Evolutionary conservation across 2,113 vertebrate species (phyloP), one percentile per base, ranked within the genome.

Genomic region (Cavia porcellus): DNA sequence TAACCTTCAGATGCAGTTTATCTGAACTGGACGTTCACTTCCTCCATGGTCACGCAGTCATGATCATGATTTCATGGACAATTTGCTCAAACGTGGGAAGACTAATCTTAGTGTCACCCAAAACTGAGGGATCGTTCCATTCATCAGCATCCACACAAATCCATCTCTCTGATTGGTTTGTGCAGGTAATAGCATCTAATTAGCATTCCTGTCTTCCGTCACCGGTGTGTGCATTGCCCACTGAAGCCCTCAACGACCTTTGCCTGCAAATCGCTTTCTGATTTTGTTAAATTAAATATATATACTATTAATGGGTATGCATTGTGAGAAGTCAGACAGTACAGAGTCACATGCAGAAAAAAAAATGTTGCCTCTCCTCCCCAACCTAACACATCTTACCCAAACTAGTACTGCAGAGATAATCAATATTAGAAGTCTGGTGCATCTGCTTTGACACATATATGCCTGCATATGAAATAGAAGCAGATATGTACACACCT

Each of bases 311-410:
- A 85, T 68, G n/a, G n/a, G 19, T 72, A 30, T 2, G 28, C 19
- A 55, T 85, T 94, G 85, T 77, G 72, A 55, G 12, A 97, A 93
- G 55, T 86, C 95, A 80, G 90, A 79, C 2, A 93, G 17, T 61
- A 38, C 17, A 47, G n/a, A 77, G 17, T 22, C 13, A 50, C n/a
- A 24, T 35, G 47, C 64, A 90, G 22, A 85, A 83, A 72, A 74
- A 38, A n/a, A 64, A 72, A 32, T 86, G 35, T 83, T 52, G n/a
- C n/a, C 17, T 38, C n/a, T 7, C 13, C 19, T 1, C 3, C 9
- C 17, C 1, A 86, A n/a, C 22, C n/a, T 1, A 64, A 85, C 25
- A 45, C 9, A 90, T 80, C 14, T 85, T 83, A 89, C 52, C 55
- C 28, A 79, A 91, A 93, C 15, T 50, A 35, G 66, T 25, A 35